A percentile compares a stretch with the other conserved stretches of the same genome.
phyloP scores from a whole-genome alignment of 2,888 invertebrate species.

The Ormyrus rosae region DNA sequence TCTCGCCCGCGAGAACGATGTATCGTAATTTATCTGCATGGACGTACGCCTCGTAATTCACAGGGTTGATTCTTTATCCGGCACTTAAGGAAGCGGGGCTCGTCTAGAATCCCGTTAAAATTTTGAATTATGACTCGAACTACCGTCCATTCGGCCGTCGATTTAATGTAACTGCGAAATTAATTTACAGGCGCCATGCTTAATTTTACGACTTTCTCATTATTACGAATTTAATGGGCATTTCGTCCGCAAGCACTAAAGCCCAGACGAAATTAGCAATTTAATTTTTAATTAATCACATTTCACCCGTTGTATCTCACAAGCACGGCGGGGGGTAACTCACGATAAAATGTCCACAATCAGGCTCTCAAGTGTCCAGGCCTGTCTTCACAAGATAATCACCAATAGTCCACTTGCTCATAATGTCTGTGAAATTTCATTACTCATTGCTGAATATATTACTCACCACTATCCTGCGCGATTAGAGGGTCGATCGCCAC shows the following conservation, averaged over 20 bases:
- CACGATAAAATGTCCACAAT: too few species aligned
- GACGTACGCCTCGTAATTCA: too few species aligned
- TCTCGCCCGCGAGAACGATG: too few species aligned
- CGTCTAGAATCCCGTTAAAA: too few species aligned
- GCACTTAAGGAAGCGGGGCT: too few species aligned
- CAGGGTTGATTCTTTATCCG: too few species aligned
- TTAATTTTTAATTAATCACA: background rate
- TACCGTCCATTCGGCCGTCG: too few species aligned
- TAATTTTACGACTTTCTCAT: conserved; percentile 7
- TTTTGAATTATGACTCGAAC: too few species aligned
- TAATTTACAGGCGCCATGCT: background rate
- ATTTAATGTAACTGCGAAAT: background rate
- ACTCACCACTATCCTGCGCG: conserved; percentile 71
- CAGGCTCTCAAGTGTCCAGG: conserved; percentile 16
- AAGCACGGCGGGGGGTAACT: background rate
- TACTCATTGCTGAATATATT: conserved; percentile 14
- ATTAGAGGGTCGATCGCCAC: conserved; percentile 75
- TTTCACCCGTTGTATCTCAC: background rate
- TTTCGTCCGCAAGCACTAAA: background rate
- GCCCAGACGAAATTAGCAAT: background rate
- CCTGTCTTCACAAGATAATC: conserved; percentile 12
- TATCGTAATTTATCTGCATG: too few species aligned
- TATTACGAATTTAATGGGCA: conserved; percentile 20
- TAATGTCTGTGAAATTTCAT: conserved; percentile 32
- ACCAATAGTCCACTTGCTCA: conserved; percentile 20